Conservation (phyloP, 2,113 vertebrate species). For the Grus americana region DNA sequence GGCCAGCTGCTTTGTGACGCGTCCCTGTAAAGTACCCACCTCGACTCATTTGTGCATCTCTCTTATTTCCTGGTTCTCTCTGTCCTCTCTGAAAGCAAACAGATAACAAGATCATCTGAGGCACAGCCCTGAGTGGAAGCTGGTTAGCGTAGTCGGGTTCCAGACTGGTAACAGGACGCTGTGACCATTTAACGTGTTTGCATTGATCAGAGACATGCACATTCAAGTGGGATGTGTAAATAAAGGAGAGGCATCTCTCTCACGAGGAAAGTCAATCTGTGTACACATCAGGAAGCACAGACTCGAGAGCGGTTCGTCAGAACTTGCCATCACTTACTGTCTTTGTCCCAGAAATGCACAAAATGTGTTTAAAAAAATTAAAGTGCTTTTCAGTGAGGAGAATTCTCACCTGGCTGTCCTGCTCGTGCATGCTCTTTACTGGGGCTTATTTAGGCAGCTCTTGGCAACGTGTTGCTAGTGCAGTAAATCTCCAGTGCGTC, state of each 20-base stretch:
- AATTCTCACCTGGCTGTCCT: fast-evolving
- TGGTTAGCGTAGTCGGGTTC: not conserved
- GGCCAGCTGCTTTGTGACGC: not conserved
- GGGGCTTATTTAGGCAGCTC: not conserved
- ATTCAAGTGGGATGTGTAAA: constrained; percentile 6
- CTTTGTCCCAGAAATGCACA: not conserved
- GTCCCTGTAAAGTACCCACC: not conserved
- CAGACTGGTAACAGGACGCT: not conserved
- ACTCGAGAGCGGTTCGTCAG: not conserved
- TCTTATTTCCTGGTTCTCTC: not conserved
- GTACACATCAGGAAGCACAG: not conserved
- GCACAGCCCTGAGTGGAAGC: not conserved
- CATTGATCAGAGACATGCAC: not conserved
- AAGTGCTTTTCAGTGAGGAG: not conserved
- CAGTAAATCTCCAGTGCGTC: fast-evolving
- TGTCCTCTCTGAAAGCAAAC: not conserved
- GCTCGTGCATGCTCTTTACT: fast-evolving
- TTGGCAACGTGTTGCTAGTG: fast-evolving
- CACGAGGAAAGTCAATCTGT: not conserved
- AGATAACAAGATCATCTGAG: not conserved
- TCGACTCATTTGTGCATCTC: not conserved
- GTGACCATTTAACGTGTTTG: not conserved
- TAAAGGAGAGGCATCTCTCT: not conserved
- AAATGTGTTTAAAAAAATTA: not conserved
- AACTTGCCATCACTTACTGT: not conserved